A percentile compares a stretch with the other conserved stretches of the same genome.
Conservation (phyloP, 53 echinoderm and acorn worm species). For the Holothuria leucospilota region DNA sequence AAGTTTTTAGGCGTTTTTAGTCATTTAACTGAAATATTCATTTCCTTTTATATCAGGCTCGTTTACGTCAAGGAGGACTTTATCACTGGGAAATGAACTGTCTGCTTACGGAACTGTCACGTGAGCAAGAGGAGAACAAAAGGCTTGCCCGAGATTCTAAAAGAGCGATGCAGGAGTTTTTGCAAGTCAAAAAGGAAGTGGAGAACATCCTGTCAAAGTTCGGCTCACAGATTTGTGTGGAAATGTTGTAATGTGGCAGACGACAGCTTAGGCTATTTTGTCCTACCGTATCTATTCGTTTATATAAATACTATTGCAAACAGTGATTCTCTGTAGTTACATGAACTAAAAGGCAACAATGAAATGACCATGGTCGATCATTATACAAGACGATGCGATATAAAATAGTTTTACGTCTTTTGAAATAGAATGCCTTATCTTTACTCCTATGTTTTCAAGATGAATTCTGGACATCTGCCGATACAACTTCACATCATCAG, state of each 20-base stretch:
- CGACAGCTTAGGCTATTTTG: not conserved
- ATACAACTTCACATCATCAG: too few species aligned
- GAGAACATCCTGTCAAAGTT: slow-evolving; percentile 1
- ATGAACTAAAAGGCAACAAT: too few species aligned
- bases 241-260: not conserved
- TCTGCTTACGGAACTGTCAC: slow-evolving; percentile 15
- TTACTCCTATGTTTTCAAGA: too few species aligned
- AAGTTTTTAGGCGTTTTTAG: too few species aligned
- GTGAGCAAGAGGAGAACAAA: not conserved
- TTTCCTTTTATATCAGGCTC: not conserved
- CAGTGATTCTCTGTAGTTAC: too few species aligned
- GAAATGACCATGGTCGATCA: too few species aligned
- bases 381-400: too few species aligned
- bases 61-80: not conserved
- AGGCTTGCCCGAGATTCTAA: slow-evolving; percentile 5
- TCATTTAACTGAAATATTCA: not conserved
- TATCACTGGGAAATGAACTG: slow-evolving; percentile 25
- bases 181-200: slow-evolving; percentile 3
- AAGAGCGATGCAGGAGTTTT: slow-evolving; percentile 20
- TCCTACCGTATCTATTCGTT: not conserved
- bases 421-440: too few species aligned
- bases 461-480: too few species aligned
- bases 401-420: too few species aligned
- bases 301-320: too few species aligned
- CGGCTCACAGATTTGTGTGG: not conserved